Base-by-base conservation (phyloP, 2,113 vertebrate genomes). In the human (Homo sapiens) region DNA sequence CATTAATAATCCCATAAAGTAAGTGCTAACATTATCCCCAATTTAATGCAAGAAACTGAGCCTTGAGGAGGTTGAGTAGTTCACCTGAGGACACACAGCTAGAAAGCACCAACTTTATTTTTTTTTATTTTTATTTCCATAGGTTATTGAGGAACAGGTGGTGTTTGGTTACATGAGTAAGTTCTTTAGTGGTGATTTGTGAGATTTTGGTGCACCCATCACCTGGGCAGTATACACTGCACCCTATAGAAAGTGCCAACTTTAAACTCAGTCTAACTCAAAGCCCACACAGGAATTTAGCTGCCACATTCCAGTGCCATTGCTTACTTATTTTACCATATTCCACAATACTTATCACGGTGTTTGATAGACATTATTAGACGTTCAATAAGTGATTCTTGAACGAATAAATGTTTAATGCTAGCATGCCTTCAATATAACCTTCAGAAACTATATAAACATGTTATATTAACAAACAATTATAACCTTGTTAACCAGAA, bases 381-480 rank as follows among this genome's bases (percentile, higher is more conserved):
- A 66, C 81, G 50, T 17, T 93, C n/a, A 83, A 14, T 72, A 86
- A 52, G 27, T 89, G 32, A 70, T 50, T 89, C 4, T 80, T 83
- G 27, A 89, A 83, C 23, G 13, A 89, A 96, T 68, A 52, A 95
- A 87, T 89, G 27, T 93, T 89, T 92, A 92, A 89, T 96, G 57
- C 35, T 93, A 93, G 52, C 10, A 50, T 80, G 61, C 35, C 61
- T 83, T 94, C n/a, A 43, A 3, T 75, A 80, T 61, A 61, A 55
- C 18, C 52, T 20, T 55, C 17, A 55, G 52, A 68, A 18, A 68
- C 16, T 18, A 17, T 35, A 68, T 68, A 68, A 23, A 17, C 83
- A 80, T 93, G n/a, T 61, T 89, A 70, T 55, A 55, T 55, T 55
- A 55, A 55, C 18, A 68, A 68, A 68, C 32, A n/a, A n/a, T 8